phyloP scores from a whole-genome alignment of 2,888 invertebrate genomes.

The Apodemia zela region DNA sequence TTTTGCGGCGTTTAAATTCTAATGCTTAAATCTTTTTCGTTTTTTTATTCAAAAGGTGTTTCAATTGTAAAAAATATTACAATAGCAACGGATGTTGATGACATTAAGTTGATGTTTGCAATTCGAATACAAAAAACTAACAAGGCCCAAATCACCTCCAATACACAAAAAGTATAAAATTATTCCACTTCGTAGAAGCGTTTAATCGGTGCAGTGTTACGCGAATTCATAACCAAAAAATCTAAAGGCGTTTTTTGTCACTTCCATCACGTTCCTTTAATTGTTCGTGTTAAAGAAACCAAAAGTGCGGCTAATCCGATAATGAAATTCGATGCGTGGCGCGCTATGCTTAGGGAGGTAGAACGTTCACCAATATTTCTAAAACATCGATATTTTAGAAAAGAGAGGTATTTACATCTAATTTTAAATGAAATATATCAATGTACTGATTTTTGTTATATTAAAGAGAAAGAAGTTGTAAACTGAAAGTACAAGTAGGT shows the following conservation, averaged over 20 bases:
- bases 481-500: too few relatives aligned
- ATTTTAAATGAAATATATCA: too few relatives aligned
- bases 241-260: conserved; percentile 57
- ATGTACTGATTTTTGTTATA: too few relatives aligned
- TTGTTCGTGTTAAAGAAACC: conserved; percentile 61
- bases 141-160: neutral
- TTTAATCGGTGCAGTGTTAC: conserved; percentile 37
- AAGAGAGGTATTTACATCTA: too few relatives aligned
- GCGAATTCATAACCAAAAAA: conserved; percentile 38
- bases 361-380: neutral
- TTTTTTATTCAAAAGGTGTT: neutral
- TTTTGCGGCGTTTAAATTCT: too few relatives aligned
- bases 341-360: conserved; percentile 31
- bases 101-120: neutral
- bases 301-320: conserved; percentile 64
- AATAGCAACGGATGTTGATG: conserved; percentile 5
- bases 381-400: neutral
- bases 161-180: conserved; percentile 22
- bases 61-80: neutral
- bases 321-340: conserved; percentile 61
- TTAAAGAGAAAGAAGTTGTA: too few relatives aligned
- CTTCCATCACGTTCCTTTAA: conserved; percentile 62
- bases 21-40: too few relatives aligned
- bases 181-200: conserved; percentile 35
- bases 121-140: conserved; percentile 5